phyloP scores from a whole-genome alignment of 2,888 invertebrate species.

The Leptopterna dolabrata region DNA sequence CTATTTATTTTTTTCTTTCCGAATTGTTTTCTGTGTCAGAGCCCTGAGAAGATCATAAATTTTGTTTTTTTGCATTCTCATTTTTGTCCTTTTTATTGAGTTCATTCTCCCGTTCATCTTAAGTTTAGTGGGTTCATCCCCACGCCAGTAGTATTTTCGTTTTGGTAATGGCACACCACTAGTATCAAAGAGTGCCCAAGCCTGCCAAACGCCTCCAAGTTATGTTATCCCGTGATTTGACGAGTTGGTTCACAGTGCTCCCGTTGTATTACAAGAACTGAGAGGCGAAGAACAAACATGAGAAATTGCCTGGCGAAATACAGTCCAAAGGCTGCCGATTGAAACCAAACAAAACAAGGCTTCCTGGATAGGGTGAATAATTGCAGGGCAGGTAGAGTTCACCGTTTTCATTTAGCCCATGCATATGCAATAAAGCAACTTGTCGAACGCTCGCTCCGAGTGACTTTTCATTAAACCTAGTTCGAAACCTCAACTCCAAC shows the following conservation, averaged over 20 bases:
- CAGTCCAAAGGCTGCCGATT: neutral
- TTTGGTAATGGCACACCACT: too few species aligned
- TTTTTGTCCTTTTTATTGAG: too few species aligned
- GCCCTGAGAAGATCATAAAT: too few species aligned
- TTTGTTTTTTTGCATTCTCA: too few species aligned
- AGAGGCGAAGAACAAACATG: neutral
- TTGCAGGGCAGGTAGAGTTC: neutral
- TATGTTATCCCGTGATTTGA: neutral
- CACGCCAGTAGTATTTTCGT: too few species aligned
- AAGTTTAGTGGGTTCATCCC: too few species aligned
- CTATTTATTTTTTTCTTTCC: too few species aligned
- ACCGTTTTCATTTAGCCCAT: neutral
- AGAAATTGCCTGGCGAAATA: neutral
- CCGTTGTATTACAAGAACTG: neutral
- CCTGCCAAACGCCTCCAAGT: neutral
- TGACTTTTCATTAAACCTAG: conserved; percentile 15
- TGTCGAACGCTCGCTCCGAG: neutral
- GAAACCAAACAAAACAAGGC: neutral
- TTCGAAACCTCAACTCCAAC: neutral
- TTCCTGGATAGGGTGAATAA: conserved; percentile 14
- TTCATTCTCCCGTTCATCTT: too few species aligned
- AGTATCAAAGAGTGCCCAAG: too few species aligned
- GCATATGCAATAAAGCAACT: conserved; percentile 32
- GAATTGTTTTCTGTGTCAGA: too few species aligned
- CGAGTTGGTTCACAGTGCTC: neutral